These are phyloP conservation scores for Thunnus thynnus DNA, from an alignment of 2,113 vertebrate species.

Conservation along the genomic window DNA sequence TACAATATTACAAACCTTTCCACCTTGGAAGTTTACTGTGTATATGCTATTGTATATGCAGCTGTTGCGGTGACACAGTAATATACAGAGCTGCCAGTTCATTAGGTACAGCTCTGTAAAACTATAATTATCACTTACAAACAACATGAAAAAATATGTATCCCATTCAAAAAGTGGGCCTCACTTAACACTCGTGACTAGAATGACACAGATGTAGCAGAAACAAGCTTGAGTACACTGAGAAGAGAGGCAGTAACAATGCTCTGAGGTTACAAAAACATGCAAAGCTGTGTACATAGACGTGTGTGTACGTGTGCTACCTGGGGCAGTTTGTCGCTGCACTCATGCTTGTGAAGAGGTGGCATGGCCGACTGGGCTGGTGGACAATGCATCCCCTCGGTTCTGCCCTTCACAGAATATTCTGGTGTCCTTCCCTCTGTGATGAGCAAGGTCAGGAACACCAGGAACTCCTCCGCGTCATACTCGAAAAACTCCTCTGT, in stretches of 20 bases:
- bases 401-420: constrained; percentile 94
- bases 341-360: constrained; percentile 91
- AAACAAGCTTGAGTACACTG: background rate
- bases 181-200: background rate
- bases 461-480: constrained; percentile 97
- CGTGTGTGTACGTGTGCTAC: constrained; percentile 75
- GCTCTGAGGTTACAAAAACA: background rate
- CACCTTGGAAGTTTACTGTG: background rate
- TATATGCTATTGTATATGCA: background rate
- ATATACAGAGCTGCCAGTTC: background rate
- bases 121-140: background rate
- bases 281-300: background rate
- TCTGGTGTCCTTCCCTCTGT: constrained; percentile 97
- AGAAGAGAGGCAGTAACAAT: background rate
- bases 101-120: background rate
- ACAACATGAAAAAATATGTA: background rate
- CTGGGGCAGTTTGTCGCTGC: constrained; percentile 95
- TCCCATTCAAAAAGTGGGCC: background rate
- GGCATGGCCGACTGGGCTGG: constrained; percentile 94
- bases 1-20: background rate
- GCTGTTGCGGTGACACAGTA: too few relatives aligned
- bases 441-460: constrained; percentile 95
- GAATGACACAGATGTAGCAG: background rate
- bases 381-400: constrained; percentile 97
- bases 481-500: constrained; percentile 98